Evolutionary conservation across 2,888 invertebrate genomes (phyloP), one percentile per base, ranked within the genome.

Genomic region (Cataglyphis altisquamis): DNA sequence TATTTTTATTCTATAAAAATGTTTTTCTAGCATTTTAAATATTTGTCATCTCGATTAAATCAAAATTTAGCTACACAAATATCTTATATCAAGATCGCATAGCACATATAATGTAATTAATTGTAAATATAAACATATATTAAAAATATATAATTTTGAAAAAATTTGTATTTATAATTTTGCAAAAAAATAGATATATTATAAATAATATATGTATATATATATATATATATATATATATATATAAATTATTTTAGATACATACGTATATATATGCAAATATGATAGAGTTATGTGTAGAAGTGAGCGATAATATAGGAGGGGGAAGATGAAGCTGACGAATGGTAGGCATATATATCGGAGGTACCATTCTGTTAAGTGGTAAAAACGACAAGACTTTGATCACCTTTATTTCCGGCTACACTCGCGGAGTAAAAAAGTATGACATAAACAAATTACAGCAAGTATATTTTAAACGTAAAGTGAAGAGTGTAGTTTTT

Each of bases 341-440:
- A 77, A 52, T 78, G 74, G 81, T 45, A 18, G 64, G 45, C 77
- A 48, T 89, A 87, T 89, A 89, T 87, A 89, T 80, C 39, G 36
- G 80, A 68, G 32, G 70, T 63, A 74, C 83, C 60, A 29, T 41
- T 81, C 77, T 82, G 41, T 63, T 72, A 60, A 55, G 48, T 57
- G 21, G 62, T 21, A 70, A 78, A 84, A 86, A 87, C 52, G 32
- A 32, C 25, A 72, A 87, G 64, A 15, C 68, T 57, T n/a, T 67
- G 68, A 66, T 32, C 64, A 66, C 41, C 70, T 86, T 84, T 83
- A 15, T 60, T 48, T 25, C 45, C 73, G 45, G 60, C 55, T 32
- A 8, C 18, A 25, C 9, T 45, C 45, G n/a, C 29, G 15, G 0
- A 52, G 73, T 64, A 63, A 57, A 48, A 63, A 74, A 74, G 81